A percentile compares a stretch with the other conserved stretches of the same genome.
Evolutionary conservation across 1,140 invertebrate genomes (phyloP).

Genomic region (Drosophila orena): DNA sequence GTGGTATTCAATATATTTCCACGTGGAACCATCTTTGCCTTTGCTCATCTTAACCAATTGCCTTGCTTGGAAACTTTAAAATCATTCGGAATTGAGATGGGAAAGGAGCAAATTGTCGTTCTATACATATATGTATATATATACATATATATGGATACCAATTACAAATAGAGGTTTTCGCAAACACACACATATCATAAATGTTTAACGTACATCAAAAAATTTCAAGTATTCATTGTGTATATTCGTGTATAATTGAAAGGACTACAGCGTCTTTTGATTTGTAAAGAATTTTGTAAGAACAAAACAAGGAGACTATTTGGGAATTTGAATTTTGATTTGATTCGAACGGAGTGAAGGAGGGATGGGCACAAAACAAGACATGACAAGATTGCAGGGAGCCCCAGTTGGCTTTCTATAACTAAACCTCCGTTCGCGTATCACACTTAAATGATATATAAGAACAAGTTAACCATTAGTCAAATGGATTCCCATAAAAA

Average conservation of each 20-base stretch:
- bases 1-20: not conserved
- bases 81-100: not conserved
- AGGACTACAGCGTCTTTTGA: conserved; percentile 24
- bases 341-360: conserved; percentile 25
- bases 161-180: conserved; percentile 19
- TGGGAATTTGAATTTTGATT: conserved; percentile 1
- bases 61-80: conserved; percentile 15
- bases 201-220: conserved; percentile 28
- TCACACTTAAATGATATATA: conserved; percentile 25
- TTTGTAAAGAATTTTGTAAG: conserved; percentile 39
- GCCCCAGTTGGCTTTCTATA: not conserved
- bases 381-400: not conserved
- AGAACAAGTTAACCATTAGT: conserved; percentile 8
- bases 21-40: conserved; percentile 10
- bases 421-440: conserved; percentile 38
- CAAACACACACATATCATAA: conserved; percentile 27
- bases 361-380: not conserved
- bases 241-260: conserved; percentile 30
- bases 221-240: conserved; percentile 9
- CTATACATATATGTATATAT: not conserved
- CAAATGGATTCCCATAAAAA: conserved; percentile 7
- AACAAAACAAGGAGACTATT: not conserved
- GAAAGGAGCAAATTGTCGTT: conserved; percentile 19
- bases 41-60: conserved; percentile 13
- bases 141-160: conserved; percentile 3